Base-by-base conservation (phyloP, 2,888 invertebrate species). In the Oxytorus armatus region DNA sequence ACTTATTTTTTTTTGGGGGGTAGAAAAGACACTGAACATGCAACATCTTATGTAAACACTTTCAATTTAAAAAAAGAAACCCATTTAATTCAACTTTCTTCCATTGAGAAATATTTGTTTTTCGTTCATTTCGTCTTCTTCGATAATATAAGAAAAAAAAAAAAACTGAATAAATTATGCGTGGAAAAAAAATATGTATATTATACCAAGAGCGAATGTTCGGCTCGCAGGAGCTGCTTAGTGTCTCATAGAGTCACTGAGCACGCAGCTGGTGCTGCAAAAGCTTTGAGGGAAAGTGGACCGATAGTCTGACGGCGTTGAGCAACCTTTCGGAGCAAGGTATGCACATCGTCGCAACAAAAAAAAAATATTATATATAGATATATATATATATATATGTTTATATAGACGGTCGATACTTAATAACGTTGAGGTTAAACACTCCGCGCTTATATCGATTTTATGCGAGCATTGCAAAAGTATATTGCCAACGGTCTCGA, bases 271-370 rank as follows among this genome's bases (percentile, higher is more conserved):
- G n/a, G 14, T 11, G 55, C 57, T 21, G 78, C 65, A 83, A 84
- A 82, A 84, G 84, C 85, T 86, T 87, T 86, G 81, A 88, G 90
- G 89, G 90, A 91, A 91, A 91, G 90, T 90, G 87, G 89, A 90
- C 86, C 89, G 85, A 81, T 77, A 74, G 81, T 47, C 65, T 84
- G 85, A 78, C 83, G 82, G 76, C 61, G 85, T 91, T 90, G 87
- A 85, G 90, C 88, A 90, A 91, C 86, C 77, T 83, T 65, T 61
- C 59, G 42, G 77, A 63, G n/a, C 69, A 29, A 59, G 39, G 29
- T 14, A 51, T 49, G 33, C 61, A 44, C 33, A 69, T 76, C 49
- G 57, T 39, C 51, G 8, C 47, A 44, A 21, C 29, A 25, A 4
- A 10, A 25, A n/a, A 21, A n/a, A n/a, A n/a, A n/a, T n/a, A n/a